phyloP scores from a whole-genome alignment of 2,888 invertebrate genomes.

The Aspidapion aeneum region DNA sequence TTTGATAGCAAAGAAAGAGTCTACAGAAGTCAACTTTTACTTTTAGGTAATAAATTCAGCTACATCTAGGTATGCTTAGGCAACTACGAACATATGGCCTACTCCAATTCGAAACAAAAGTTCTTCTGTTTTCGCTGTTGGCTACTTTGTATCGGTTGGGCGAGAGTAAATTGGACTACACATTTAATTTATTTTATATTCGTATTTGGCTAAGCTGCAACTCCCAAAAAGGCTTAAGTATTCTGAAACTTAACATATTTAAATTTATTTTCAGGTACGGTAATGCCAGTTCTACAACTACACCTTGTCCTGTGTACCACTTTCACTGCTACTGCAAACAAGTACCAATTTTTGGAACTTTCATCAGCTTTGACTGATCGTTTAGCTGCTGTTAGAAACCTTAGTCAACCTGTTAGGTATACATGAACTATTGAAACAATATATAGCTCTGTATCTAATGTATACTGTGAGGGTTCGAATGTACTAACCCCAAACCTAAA shows the following conservation, averaged over 20 bases:
- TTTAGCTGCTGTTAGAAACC: slow-evolving; percentile 60
- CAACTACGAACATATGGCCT: slow-evolving; percentile 42
- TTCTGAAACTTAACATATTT: too few relatives aligned
- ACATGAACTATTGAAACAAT: slow-evolving; percentile 1
- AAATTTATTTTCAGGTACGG: slow-evolving; percentile 51
- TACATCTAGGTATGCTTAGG: too few relatives aligned
- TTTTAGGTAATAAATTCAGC: slow-evolving; percentile 40
- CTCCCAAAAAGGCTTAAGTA: too few relatives aligned
- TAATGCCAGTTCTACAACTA: slow-evolving; percentile 65
- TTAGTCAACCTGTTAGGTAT: slow-evolving; percentile 58
- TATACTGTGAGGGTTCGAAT: background rate
- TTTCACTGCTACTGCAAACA: slow-evolving; percentile 67
- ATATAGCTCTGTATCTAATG: background rate
- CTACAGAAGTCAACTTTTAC: slow-evolving; percentile 44
- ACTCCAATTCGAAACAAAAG: too few relatives aligned
- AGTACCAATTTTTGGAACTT: slow-evolving; percentile 70
- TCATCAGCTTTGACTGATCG: slow-evolving; percentile 65
- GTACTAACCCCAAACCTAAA: too few relatives aligned
- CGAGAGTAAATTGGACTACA: too few relatives aligned
- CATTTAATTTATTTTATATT: too few relatives aligned
- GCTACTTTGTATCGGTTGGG: too few relatives aligned
- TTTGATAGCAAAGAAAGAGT: slow-evolving; percentile 51
- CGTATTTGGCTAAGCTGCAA: too few relatives aligned
- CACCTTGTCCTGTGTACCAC: slow-evolving; percentile 68
- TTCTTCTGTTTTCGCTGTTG: too few relatives aligned